Base-by-base conservation (phyloP, 2,888 invertebrate genomes). In the Hirtodrosophila duncani region DNA sequence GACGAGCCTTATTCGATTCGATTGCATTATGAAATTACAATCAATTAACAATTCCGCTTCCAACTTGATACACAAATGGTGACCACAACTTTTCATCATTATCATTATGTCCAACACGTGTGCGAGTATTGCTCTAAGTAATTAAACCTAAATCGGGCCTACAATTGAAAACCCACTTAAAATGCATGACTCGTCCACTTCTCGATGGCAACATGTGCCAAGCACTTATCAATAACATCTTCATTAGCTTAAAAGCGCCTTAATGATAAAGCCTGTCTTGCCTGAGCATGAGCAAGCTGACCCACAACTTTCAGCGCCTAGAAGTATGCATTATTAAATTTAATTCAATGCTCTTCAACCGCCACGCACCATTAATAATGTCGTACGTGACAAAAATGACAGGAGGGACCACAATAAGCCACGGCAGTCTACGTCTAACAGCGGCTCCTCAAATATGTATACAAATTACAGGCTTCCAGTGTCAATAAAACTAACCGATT, bases 181-280 rank as follows among this genome's bases (percentile, higher is more conserved):
- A n/a, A n/a, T n/a, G n/a, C n/a, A n/a, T n/a, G n/a, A n/a, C n/a
- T n/a, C n/a, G n/a, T 17, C 16, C 4, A 9, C 2, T 3, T 23
- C n/a, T 26, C 37, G n/a, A 13, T 13, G 11, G 14, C 30, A 27
- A 31, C 4, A 16, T 34, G n/a, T 29, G 26, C 38, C 41, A 41
- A 31, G 20, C 39, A 16, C 26, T 11, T 21, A 8, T 10, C 17
- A 1, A 24, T 29, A 43, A 24, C 27, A 30, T 37, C 43, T 59
- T 53, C 20, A 62, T 60, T 58, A 61, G 9, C 39, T 50, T 63
- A 52, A 61, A 45, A 57, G 67, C 60, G 39, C 13, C 31, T 61
- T 39, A 63, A 78, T 66, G 69, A 71, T 59, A 68, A 69, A 62
- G 48, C 33, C 30, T 52, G 30, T n/a, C n/a, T n/a, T n/a, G n/a